Evolutionary conservation across 2,888 invertebrate genomes (phyloP).

Genomic region (Tryphoninae sp.): DNA sequence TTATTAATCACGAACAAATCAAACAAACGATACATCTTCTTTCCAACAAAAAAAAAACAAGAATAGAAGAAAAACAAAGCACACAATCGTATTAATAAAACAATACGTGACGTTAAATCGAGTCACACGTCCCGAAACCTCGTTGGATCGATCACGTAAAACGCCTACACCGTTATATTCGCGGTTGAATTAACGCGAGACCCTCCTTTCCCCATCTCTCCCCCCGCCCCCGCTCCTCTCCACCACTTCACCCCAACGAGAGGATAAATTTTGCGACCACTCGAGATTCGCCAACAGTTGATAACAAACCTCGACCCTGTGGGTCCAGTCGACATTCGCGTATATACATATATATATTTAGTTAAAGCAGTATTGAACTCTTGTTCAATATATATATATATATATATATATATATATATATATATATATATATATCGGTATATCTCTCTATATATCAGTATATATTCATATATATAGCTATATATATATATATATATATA

Average conservation of each 20-base stretch:
- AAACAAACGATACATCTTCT: background rate
- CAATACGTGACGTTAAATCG: conserved; percentile 21
- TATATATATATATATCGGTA: background rate
- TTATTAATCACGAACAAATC: background rate
- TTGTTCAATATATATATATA: background rate
- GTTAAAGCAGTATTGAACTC: background rate
- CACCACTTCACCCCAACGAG: background rate
- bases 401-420: background rate
- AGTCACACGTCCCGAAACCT: conserved; percentile 19
- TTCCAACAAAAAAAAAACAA: background rate
- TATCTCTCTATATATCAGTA: background rate
- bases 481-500: background rate
- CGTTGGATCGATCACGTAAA: conserved; percentile 52
- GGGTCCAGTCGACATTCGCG: conserved; percentile 30
- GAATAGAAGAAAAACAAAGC: background rate
- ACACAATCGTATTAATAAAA: background rate
- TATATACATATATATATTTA: background rate
- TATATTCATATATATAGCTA: background rate
- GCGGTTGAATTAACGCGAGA: conserved; percentile 53
- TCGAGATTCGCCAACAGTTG: conserved; percentile 28
- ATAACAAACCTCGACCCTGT: conserved; percentile 22
- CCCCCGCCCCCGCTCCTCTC: background rate
- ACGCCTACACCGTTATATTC: conserved; percentile 52
- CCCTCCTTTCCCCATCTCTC: background rate
- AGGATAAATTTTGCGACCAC: conserved; percentile 32